Evolutionary conservation across 2,888 invertebrate genomes (phyloP), one percentile per base, ranked within the genome.

Genomic region (Dorcus hopei): DNA sequence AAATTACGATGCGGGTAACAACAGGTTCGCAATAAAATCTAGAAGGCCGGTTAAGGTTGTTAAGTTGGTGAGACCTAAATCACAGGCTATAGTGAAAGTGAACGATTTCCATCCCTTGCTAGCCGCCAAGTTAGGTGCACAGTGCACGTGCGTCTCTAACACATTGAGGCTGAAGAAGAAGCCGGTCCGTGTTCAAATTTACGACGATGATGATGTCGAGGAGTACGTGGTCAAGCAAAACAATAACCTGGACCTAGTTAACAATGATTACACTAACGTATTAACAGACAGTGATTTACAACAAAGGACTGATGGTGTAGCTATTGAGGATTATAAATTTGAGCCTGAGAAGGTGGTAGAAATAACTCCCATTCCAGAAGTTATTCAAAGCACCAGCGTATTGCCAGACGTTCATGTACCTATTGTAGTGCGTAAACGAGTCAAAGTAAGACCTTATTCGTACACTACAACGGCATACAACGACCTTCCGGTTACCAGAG

Each of bases 61-160:
- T 9, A 62, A 61, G 47, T 61, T 67, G 6, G 49, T 66, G 0
- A 81, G 81, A 63, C 81, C 83, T 23, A 82, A 81, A 67, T 81
- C 82, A 40, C 82, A 82, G 42, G 83, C 87, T 7, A 84, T 88
- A 2, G 84, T 88, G 0, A 87, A 88, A 73, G 82, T 87, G 61
- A 89, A 88, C 66, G 89, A 89, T 65, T 84, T 87, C 65, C 88
- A 89, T 74, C 89, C 89, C 0, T 76, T 89, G 7, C 79, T 89
- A 14, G 82, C 89, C 0, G 83, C 86, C 42, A 90, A 90, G 77
- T 77, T 90, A 9, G 87, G 88, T 3, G 89, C 89, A 3, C 88
- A 89, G 53, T 90, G 89, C 65, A 88, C 88, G 54, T 90, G 89
- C 70, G 82, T 82, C 63, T 84, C 85, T 1, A 85, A 85, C 49